Conservation (phyloP, 1,140 invertebrate genomes). For the Pseudomyrmex dendroicus region DNA sequence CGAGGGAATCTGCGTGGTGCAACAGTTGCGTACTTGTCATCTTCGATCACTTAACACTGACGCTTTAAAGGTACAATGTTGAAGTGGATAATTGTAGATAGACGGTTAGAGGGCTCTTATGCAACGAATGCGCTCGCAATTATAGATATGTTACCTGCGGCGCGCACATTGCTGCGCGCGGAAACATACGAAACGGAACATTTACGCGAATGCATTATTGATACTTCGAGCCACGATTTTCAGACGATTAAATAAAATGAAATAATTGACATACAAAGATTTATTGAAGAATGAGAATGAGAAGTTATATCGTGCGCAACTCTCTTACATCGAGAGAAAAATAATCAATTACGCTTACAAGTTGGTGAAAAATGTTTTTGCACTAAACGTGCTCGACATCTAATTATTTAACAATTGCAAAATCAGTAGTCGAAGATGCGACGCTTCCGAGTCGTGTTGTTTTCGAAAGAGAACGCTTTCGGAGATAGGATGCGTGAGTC, state of each 20-base stretch:
- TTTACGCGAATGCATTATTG: background rate
- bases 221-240: background rate
- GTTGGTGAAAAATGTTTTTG: too few species aligned
- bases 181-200: conserved; percentile 15
- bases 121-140: conserved; percentile 14
- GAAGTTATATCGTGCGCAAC: background rate
- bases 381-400: too few species aligned
- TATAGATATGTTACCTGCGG: background rate
- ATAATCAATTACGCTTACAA: too few species aligned
- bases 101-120: conserved; percentile 10
- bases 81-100: conserved; percentile 27
- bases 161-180: background rate
- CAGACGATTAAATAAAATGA: background rate
- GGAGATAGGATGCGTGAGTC: background rate
- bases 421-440: too few species aligned
- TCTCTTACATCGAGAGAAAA: too few species aligned
- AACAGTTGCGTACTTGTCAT: conserved; percentile 19
- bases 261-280: background rate
- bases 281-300: background rate
- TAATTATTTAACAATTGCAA: too few species aligned
- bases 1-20: conserved; percentile 1
- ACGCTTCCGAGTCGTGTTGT: too few species aligned
- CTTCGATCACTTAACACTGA: conserved; percentile 28
- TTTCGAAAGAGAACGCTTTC: background rate
- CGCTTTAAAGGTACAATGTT: conserved; percentile 17